phyloP scores from a whole-genome alignment of 2,888 invertebrate species.

The Dryobota labecula region DNA sequence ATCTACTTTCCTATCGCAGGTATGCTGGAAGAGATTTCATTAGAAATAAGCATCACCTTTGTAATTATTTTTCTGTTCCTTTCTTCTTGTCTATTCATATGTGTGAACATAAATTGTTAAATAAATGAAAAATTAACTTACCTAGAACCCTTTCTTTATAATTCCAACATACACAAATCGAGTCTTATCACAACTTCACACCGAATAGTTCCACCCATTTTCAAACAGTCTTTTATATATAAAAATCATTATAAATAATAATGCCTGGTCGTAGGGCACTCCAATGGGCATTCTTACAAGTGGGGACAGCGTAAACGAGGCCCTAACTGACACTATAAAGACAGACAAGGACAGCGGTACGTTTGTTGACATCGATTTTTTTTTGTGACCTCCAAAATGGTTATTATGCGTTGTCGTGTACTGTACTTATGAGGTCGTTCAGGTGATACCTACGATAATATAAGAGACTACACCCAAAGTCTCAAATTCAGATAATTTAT shows the following conservation, averaged over 20 bases:
- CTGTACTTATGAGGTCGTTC: constrained; percentile 7
- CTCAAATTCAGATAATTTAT: too few relatives aligned
- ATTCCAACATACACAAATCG: not conserved
- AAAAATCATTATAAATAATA: constrained; percentile 59
- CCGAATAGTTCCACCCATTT: constrained; percentile 29
- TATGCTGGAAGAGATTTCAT: too few relatives aligned
- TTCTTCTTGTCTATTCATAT: too few relatives aligned
- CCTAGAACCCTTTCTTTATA: too few relatives aligned
- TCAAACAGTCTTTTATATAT: constrained; percentile 34
- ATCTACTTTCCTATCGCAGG: too few relatives aligned
- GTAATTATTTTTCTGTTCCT: too few relatives aligned
- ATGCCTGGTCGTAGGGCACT: constrained; percentile 55
- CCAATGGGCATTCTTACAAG: constrained; percentile 63
- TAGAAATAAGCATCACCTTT: too few relatives aligned
- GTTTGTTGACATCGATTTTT: constrained; percentile 50
- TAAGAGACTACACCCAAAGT: too few relatives aligned
- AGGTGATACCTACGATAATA: too few relatives aligned
- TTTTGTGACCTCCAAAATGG: constrained; percentile 41
- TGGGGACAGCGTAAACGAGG: constrained; percentile 66
- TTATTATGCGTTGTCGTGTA: constrained; percentile 32
- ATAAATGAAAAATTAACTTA: too few relatives aligned
- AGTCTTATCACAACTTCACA: not conserved
- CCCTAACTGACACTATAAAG: constrained; percentile 32
- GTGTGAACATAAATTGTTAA: too few relatives aligned
- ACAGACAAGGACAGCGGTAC: constrained; percentile 44